Evolutionary conservation across 2,888 invertebrate species (phyloP).

Genomic region (Tyria jacobaeae): DNA sequence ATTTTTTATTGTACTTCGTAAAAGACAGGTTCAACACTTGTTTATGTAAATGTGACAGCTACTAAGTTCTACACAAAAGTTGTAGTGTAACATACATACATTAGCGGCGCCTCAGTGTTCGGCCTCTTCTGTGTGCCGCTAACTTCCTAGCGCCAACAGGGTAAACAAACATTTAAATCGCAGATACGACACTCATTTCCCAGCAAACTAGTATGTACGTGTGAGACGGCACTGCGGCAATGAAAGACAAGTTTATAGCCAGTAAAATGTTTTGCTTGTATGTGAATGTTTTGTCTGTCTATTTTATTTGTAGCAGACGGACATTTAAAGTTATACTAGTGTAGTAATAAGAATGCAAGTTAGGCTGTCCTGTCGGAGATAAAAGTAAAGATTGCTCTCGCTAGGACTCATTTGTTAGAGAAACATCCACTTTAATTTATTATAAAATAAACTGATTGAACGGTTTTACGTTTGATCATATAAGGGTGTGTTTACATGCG

Average conservation of each 20-base stretch:
- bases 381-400: too few species aligned
- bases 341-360: neutral
- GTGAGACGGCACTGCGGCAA: neutral
- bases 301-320: neutral
- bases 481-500: too few species aligned
- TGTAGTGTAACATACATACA: neutral
- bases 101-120: neutral
- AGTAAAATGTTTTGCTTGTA: neutral
- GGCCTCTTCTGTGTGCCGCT: neutral
- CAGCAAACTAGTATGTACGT: neutral
- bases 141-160: neutral
- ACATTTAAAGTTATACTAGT: neutral
- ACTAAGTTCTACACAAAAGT: too few species aligned
- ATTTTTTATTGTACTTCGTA: neutral
- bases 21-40: too few species aligned
- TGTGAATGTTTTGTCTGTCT: neutral
- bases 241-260: neutral
- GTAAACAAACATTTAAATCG: neutral
- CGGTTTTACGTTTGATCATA: too few species aligned
- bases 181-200: neutral
- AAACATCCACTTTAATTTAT: too few species aligned
- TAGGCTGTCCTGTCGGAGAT: too few species aligned
- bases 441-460: too few species aligned
- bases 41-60: too few species aligned
- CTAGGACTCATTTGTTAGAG: too few species aligned